phyloP scores from a whole-genome alignment of 1,140 invertebrate genomes.

The Aphis craccivora region DNA sequence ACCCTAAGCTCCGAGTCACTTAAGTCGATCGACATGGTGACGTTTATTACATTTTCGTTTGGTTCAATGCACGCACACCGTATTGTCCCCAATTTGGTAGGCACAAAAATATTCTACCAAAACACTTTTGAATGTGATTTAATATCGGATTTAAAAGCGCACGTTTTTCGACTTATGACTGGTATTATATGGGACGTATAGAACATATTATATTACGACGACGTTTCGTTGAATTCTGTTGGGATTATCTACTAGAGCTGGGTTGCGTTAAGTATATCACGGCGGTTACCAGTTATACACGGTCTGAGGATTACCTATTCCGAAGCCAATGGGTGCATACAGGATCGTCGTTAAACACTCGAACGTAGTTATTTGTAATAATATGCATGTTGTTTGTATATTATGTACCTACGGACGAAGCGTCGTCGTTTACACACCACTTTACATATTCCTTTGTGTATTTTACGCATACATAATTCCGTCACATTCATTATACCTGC shows the following conservation, averaged over 20 bases:
- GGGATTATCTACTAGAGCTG: background rate
- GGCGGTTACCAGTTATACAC: background rate
- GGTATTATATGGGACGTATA: background rate
- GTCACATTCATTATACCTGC: background rate
- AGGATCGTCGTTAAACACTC: background rate
- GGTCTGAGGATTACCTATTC: background rate
- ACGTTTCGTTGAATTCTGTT: background rate
- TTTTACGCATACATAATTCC: background rate
- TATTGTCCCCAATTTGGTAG: background rate
- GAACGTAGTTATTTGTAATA: background rate
- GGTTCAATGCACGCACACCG: background rate
- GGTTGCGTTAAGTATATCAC: background rate
- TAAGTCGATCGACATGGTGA: background rate
- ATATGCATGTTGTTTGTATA: background rate
- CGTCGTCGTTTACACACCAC: background rate
- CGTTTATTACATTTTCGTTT: background rate
- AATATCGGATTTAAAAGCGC: background rate
- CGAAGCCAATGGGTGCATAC: background rate
- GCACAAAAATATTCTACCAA: background rate
- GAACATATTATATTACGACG: background rate
- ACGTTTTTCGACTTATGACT: background rate
- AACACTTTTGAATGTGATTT: background rate
- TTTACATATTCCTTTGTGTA: constrained; percentile 12
- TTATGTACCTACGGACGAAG: background rate
- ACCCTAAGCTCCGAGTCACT: too few relatives aligned